Evolutionary conservation across 2,113 vertebrate genomes (phyloP).

Genomic region (Oncorhynchus tshawytscha): DNA sequence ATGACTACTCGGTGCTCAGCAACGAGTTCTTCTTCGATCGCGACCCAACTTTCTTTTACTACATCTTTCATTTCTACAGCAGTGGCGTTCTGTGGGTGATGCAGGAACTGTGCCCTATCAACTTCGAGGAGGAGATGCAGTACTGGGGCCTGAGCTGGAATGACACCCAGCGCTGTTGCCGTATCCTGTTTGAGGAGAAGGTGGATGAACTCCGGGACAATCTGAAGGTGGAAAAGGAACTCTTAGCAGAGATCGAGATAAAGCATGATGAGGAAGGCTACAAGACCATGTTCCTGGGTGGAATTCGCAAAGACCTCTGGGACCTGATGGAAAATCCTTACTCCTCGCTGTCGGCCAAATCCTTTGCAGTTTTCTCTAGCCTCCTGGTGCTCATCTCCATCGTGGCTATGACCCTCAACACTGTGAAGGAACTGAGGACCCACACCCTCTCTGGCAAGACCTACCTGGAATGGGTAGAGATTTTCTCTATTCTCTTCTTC

Average conservation of each 20-base stretch:
- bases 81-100: constrained; percentile 77
- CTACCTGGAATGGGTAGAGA: constrained; percentile 78
- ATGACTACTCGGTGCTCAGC: constrained; percentile 73
- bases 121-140: constrained; percentile 80
- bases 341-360: constrained; percentile 76
- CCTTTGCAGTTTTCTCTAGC: constrained; percentile 77
- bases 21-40: constrained; percentile 81
- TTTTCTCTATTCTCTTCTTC: constrained; percentile 79
- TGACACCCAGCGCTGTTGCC: constrained; percentile 77
- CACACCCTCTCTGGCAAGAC: constrained; percentile 60
- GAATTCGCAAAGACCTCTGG: constrained; percentile 70
- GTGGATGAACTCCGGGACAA: constrained; percentile 77
- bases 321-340: constrained; percentile 80
- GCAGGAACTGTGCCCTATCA: constrained; percentile 77
- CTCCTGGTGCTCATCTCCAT: constrained; percentile 82
- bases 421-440: constrained; percentile 78
- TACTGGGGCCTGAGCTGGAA: constrained; percentile 84
- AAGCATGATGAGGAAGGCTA: constrained; percentile 62
- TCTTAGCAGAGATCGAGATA: constrained; percentile 77
- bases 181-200: constrained; percentile 79
- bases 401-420: constrained; percentile 80
- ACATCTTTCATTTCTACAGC: constrained; percentile 77
- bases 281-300: constrained; percentile 72
- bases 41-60: constrained; percentile 73
- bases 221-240: constrained; percentile 77